Evolutionary conservation across 2,797 vertebrate species (phyloP), one percentile per base, ranked within the genome.

Genomic region (Enteromius radiatus): DNA sequence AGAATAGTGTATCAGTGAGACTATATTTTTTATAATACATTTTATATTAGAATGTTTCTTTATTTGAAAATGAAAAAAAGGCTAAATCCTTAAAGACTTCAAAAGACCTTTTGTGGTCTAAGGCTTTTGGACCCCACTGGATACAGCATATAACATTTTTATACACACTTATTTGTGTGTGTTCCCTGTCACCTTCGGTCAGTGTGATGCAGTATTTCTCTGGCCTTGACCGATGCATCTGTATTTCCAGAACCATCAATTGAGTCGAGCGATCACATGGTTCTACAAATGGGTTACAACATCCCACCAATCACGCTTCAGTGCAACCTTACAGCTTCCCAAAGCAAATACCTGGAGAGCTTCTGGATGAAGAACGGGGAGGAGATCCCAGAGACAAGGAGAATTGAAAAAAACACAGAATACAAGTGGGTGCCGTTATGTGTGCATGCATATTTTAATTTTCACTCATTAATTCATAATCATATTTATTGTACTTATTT

Each of bases 321-420:
- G 90, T 99, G 98, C 93, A 99, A 99, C 94, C 96, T 99, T 84
- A 97, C 96, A 81, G 92, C 89, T 52, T 88, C 89, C 86, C 91
- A 94, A 85, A 93, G 87, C 14, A 52, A 28, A 21, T 91, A 93
- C 84, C 19, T 68, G 68, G 90, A 92, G 36, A 97, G 95, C 92
- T 97, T 91, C 93, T 99, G 98, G 98, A 96, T 96, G 92, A 99
- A 96, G 93, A 98, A 99, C 0, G 97, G 96, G 3, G 94, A 96
- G 89, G 96, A 97, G 90, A 94, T 99, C 81, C 15, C 87, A 0
- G 93, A 93, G 15, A 96, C 95, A 3, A 94, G 91, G 43, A 91
- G 87, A 85, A 0, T 73, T 12, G 86, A 86, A 84, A 95, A 86
- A 83, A 93, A 88, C 87, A 96, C 92, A 1, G 97, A 98, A 71